These are phyloP conservation scores for Drosophila simulans DNA, from an alignment of 1,140 invertebrate genomes.

Conservation along the genomic window DNA sequence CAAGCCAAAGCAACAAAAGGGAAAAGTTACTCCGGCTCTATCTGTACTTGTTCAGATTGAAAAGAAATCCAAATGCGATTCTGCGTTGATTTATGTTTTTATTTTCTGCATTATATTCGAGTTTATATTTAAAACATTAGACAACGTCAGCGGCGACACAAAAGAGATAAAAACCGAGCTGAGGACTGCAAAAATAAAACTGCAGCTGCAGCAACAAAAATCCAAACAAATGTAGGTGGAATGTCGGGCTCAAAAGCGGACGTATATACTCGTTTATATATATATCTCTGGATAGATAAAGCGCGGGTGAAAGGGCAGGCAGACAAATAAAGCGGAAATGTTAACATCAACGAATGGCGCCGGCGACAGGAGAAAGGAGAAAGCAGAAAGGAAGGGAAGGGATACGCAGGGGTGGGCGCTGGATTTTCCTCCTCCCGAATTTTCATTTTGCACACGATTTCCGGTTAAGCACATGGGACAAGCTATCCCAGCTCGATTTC, in stretches of 20 bases:
- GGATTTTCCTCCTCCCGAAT: conserved; percentile 8
- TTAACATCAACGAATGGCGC: conserved; percentile 80
- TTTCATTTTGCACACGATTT: conserved; percentile 74
- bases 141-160: conserved; percentile 44
- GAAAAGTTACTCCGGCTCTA: conserved; percentile 27
- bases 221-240: conserved; percentile 50
- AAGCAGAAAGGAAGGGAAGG: background rate
- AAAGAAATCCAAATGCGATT: conserved; percentile 75
- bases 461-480: conserved; percentile 66
- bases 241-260: conserved; percentile 16
- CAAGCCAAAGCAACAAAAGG: conserved; percentile 26
- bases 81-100: conserved; percentile 74
- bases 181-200: conserved; percentile 51
- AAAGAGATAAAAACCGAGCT: conserved; percentile 53
- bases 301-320: conserved; percentile 54
- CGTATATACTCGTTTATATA: background rate
- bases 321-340: conserved; percentile 82
- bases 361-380: conserved; percentile 37
- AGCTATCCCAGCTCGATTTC: conserved; percentile 17
- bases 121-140: conserved; percentile 82
- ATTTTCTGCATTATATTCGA: conserved; percentile 78
- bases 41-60: conserved; percentile 58
- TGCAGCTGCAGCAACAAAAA: conserved; percentile 58
- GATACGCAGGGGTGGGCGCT: background rate
- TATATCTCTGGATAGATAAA: conserved; percentile 19